Evolutionary conservation across 2,797 vertebrate species (phyloP), one percentile per base, ranked within the genome.

Genomic region (Lagodon rhomboides): DNA sequence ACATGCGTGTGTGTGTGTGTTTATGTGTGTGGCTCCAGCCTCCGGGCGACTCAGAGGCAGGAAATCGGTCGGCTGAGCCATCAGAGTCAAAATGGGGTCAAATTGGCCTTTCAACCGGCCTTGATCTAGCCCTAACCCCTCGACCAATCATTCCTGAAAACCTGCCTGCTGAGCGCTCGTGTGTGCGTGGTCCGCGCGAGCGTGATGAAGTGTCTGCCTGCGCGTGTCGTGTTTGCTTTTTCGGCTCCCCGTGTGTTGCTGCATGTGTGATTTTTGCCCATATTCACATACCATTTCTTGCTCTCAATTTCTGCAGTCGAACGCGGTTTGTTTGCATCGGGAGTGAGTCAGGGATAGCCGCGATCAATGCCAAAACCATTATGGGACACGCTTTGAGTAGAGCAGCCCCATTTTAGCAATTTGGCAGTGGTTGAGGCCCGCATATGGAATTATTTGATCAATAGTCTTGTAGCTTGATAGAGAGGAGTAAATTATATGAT

Each of bases 401-500:
- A 92, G 90, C 91, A 89, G 84, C 76, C 93, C 89, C 92, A 90
- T 95, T 95, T 95, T 91, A 93, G 92, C 93, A 95, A 95, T 95
- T 95, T 95, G 92, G 71, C 89, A 72, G 89, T 85, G 90, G 93
- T 89, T 77, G 69, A 92, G 90, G 87, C 92, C 84, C 85, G 85
- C 91, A 90, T 91, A 91, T 94, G 93, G 94, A 95, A 95, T 95
- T 94, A 95, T 95, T 95, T 94, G 88, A 95, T 96, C 95, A 95
- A 96, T 96, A 94, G 90, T 85, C 84, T 91, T 91, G 91, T 88
- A 85, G 91, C 90, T 92, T 95, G 91, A 94, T 94, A 94, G 92
- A 93, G 94, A 94, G 93, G 92, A 95, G 95, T 95, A 95, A 95
- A 96, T 96, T 95, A 95, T 95, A 93, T 93, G 94, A 95, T 96